phyloP scores from a whole-genome alignment of 2,113 vertebrate species.

The Nannobrachium achirus region DNA sequence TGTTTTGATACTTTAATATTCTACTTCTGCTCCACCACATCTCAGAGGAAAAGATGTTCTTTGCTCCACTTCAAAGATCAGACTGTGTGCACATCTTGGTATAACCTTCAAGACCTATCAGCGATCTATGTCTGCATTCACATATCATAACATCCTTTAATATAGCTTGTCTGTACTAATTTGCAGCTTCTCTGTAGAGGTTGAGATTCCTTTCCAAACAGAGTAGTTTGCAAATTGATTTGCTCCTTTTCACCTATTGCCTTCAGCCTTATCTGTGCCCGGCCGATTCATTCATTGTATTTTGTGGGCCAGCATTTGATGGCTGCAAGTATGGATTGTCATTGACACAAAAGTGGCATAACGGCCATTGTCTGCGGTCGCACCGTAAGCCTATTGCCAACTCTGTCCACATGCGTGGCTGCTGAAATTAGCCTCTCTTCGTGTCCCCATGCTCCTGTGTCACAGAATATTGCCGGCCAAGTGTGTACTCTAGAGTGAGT shows the following conservation, averaged over 20 bases:
- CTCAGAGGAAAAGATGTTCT: too few species aligned
- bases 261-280: slow-evolving; percentile 40
- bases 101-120: too few species aligned
- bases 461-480: slow-evolving; percentile 40
- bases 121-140: too few species aligned
- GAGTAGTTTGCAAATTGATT: slow-evolving; percentile 25
- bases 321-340: slow-evolving; percentile 20
- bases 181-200: too few species aligned
- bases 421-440: slow-evolving; percentile 37
- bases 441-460: slow-evolving; percentile 25
- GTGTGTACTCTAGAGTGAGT: slow-evolving; percentile 18
- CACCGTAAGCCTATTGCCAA: slow-evolving; percentile 12
- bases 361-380: neutral
- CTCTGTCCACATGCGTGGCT: slow-evolving; percentile 13
- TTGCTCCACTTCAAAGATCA: too few species aligned
- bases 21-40: too few species aligned
- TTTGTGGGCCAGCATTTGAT: neutral
- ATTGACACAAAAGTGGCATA: slow-evolving; percentile 22
- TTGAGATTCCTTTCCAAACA: too few species aligned
- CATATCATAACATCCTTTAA: too few species aligned
- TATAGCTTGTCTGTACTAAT: too few species aligned
- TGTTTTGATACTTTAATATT: too few species aligned
- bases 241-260: neutral
- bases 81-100: too few species aligned
- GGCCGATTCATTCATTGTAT: slow-evolving; percentile 8